These are phyloP conservation scores for Cyrtodaria siliqua DNA, from an alignment of 2,888 invertebrate genomes.

Conservation along the genomic window DNA sequence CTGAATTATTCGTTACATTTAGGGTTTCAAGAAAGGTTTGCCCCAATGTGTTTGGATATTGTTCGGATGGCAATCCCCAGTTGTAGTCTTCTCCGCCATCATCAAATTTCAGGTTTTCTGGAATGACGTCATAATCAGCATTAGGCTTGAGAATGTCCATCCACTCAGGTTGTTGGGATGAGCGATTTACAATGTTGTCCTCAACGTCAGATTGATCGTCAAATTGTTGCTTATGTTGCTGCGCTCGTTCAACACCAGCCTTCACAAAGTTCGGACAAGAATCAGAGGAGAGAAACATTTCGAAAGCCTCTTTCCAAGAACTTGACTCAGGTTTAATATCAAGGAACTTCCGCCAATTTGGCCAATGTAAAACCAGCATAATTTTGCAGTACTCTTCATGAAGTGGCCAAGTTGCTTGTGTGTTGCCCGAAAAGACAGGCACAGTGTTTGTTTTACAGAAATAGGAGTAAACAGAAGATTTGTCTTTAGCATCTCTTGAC, in stretches of 20 bases:
- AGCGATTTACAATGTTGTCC: not conserved
- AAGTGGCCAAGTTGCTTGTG: slow-evolving; percentile 51
- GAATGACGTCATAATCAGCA: slow-evolving; percentile 5
- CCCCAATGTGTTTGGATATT: slow-evolving; percentile 1
- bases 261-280: slow-evolving; percentile 55
- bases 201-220: not conserved
- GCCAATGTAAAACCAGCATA: slow-evolving; percentile 46
- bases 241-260: slow-evolving; percentile 42
- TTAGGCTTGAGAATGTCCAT: slow-evolving; percentile 19
- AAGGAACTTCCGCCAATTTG: too few relatives aligned
- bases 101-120: slow-evolving; percentile 4
- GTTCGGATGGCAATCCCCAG: not conserved
- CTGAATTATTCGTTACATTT: too few relatives aligned
- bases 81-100: slow-evolving; percentile 5
- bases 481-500: slow-evolving; percentile 29
- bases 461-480: slow-evolving; percentile 51
- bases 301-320: slow-evolving; percentile 50
- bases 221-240: not conserved
- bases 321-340: slow-evolving; percentile 48
- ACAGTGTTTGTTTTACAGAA: not conserved
- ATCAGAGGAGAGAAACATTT: slow-evolving; percentile 35
- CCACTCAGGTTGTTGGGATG: slow-evolving; percentile 22
- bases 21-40: too few relatives aligned
- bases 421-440: too few relatives aligned
- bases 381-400: slow-evolving; percentile 50